phyloP scores from a whole-genome alignment of 2,888 invertebrate species.

The Didymodactylos carnosus region DNA sequence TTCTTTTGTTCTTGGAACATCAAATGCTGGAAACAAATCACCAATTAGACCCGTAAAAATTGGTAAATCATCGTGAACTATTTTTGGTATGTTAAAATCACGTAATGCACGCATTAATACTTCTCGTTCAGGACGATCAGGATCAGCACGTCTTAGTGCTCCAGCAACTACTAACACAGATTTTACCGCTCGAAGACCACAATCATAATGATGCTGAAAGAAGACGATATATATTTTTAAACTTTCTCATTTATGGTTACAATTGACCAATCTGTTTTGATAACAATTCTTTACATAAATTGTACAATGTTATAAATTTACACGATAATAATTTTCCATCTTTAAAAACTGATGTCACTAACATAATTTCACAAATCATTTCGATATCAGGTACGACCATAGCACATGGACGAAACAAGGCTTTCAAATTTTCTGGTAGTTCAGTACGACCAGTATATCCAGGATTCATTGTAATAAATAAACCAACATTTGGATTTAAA shows the following conservation, averaged over 20 bases:
- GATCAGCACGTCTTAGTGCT: slow-evolving; percentile 76
- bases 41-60: slow-evolving; percentile 91
- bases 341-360: slow-evolving; percentile 87
- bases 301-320: slow-evolving; percentile 83
- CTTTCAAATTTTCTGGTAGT: slow-evolving; percentile 35
- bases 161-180: slow-evolving; percentile 87
- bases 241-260: too few species aligned
- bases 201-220: slow-evolving; percentile 81
- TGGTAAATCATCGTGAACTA: slow-evolving; percentile 77
- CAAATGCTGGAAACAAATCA: slow-evolving; percentile 78
- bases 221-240: too few species aligned
- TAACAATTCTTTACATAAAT: slow-evolving; percentile 71
- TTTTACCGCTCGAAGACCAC: slow-evolving; percentile 85
- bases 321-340: slow-evolving; percentile 75
- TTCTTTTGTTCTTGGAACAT: slow-evolving; percentile 65
- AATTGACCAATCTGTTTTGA: too few species aligned
- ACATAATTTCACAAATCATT: slow-evolving; percentile 88
- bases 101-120: slow-evolving; percentile 76
- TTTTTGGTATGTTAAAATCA: slow-evolving; percentile 86
- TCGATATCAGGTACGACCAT: slow-evolving; percentile 97
- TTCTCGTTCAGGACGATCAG: slow-evolving; percentile 80
- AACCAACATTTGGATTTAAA: slow-evolving; percentile 64
- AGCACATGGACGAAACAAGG: slow-evolving; percentile 62
- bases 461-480: slow-evolving; percentile 95
- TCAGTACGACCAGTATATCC: slow-evolving; percentile 64